Percentiles rank a stretch among this genome's conserved stretches.
Conservation (phyloP, 2,113 vertebrate genomes). For the Cavia aperea region DNA sequence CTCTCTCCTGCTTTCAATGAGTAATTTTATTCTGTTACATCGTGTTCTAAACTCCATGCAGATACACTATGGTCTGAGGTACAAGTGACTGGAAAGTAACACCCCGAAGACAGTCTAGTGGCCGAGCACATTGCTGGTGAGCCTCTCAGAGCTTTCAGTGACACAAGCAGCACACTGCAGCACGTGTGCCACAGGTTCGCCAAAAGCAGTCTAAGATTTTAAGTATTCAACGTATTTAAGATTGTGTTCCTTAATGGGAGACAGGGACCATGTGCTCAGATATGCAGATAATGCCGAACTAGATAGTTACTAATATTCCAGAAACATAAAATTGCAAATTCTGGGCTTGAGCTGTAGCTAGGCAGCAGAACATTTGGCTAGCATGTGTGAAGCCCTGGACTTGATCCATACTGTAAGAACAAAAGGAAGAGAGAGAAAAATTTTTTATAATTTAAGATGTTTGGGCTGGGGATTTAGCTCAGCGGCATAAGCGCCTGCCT, state of each 20-base stretch:
- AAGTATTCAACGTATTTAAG: conserved; percentile 16
- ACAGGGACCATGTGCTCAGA: not conserved
- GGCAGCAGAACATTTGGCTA: not conserved
- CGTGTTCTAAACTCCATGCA: conserved; percentile 24
- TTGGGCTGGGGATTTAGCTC: not conserved
- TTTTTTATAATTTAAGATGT: not conserved
- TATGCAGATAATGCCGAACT: not conserved
- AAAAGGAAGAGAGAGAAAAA: not conserved
- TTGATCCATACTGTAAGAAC: not conserved
- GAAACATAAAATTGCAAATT: conserved; percentile 26
- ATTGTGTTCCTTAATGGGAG: not conserved
- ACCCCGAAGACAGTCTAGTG: not conserved
- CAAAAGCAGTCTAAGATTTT: not conserved
- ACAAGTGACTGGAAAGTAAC: conserved; percentile 18
- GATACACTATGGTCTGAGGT: not conserved
- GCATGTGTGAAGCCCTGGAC: not conserved
- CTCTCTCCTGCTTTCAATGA: not conserved
- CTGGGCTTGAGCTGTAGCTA: not conserved
- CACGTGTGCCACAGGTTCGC: not conserved
- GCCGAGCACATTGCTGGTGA: not conserved
- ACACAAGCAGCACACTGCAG: not conserved
- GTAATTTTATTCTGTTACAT: conserved; percentile 26
- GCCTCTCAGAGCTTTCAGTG: not conserved
- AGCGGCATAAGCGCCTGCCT: too few relatives aligned
- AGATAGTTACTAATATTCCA: not conserved